phyloP scores from a whole-genome alignment of 2,113 vertebrate species.

The Oxyura jamaicensis region DNA sequence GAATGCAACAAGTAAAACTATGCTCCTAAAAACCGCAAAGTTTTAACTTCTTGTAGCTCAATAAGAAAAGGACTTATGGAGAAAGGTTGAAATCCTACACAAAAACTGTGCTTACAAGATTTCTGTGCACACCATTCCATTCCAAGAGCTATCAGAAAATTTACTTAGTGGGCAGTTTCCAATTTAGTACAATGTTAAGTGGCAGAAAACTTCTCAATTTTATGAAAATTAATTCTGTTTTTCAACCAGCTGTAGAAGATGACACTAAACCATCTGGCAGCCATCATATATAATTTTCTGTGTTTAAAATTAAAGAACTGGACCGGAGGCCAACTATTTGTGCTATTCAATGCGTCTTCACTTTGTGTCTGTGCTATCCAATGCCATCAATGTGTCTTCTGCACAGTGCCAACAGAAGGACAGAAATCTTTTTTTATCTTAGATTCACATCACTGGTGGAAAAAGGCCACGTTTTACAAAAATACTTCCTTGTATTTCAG shows the following conservation, averaged over 20 bases:
- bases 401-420: neutral
- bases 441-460: neutral
- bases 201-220: neutral
- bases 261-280: slow-evolving; percentile 14
- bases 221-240: neutral
- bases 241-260: neutral
- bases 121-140: neutral
- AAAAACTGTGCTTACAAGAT: neutral
- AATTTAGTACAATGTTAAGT: neutral
- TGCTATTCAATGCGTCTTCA: neutral
- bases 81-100: neutral
- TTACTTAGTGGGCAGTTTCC: neutral
- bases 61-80: neutral
- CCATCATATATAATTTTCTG: neutral
- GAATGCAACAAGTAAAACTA: neutral
- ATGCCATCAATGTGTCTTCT: neutral
- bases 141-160: neutral
- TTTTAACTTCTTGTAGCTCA: neutral
- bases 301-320: slow-evolving; percentile 1
- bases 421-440: neutral
- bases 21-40: neutral
- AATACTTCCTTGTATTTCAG: neutral
- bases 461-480: neutral
- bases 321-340: neutral
- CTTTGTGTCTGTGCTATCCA: neutral